These are phyloP conservation scores for Anthoscopus minutus DNA, from an alignment of 2,113 vertebrate genomes.

Conservation along the genomic window DNA sequence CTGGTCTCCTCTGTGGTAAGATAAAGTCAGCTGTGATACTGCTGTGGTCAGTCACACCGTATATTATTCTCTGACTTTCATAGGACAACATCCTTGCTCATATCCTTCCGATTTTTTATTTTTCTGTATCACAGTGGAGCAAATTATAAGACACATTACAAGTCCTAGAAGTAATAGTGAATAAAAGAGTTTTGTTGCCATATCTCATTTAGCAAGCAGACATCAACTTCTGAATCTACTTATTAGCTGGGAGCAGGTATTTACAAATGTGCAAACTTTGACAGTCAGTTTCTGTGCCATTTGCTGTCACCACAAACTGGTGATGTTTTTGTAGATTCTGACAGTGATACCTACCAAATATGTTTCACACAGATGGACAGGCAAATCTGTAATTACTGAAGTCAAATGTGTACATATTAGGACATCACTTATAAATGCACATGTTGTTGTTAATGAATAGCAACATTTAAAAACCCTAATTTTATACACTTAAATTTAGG, in stretches of 20 bases:
- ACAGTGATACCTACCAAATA: not conserved
- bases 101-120: not conserved
- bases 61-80: not conserved
- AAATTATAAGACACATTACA: not conserved
- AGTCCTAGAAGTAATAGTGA: not conserved
- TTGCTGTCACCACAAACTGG: not conserved
- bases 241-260: not conserved
- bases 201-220: not conserved
- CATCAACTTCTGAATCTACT: not conserved
- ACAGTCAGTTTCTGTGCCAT: not conserved
- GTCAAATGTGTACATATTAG: not conserved
- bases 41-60: not conserved
- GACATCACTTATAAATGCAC: not conserved
- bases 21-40: not conserved
- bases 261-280: not conserved
- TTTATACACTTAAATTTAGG: not conserved
- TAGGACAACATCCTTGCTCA: not conserved
- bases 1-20: not conserved
- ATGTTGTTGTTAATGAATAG: not conserved
- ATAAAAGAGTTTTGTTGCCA: not conserved
- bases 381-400: not conserved
- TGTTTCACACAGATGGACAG: not conserved
- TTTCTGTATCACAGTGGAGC: not conserved
- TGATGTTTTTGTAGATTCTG: not conserved
- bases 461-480: not conserved